Conservation (phyloP, 2,888 invertebrate genomes). For the Acleris literana region DNA sequence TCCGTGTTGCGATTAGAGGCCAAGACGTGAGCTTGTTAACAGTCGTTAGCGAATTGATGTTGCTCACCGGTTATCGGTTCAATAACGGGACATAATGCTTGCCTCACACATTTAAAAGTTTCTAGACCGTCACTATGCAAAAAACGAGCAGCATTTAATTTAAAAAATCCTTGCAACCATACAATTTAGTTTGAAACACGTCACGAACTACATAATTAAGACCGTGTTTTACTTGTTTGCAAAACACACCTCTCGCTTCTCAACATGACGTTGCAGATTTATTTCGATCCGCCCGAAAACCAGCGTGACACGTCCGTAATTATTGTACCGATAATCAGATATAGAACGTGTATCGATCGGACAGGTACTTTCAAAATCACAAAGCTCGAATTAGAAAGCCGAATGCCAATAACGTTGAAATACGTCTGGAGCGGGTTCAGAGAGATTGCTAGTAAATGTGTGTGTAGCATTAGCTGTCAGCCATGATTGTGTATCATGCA, state of each 20-base stretch:
- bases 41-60: conserved; percentile 56
- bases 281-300: conserved; percentile 8
- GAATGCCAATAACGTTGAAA: conserved; percentile 63
- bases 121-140: conserved; percentile 11
- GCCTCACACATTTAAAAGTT: conserved; percentile 38
- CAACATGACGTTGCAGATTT: conserved; percentile 24
- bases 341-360: conserved; percentile 47
- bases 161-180: background rate
- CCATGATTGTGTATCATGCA: conserved; percentile 72
- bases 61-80: conserved; percentile 48
- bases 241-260: background rate
- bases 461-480: conserved; percentile 69
- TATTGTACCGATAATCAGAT: conserved; percentile 67
- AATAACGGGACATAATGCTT: conserved; percentile 48
- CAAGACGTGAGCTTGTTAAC: conserved; percentile 54
- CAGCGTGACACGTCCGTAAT: conserved; percentile 62
- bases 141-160: conserved; percentile 1
- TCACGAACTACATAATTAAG: conserved; percentile 4
- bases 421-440: conserved; percentile 52
- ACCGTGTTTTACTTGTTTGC: conserved; percentile 13
- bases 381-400: conserved; percentile 74
- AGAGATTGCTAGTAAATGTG: conserved; percentile 58
- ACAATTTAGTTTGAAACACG: conserved; percentile 9
- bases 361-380: conserved; percentile 56
- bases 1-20: conserved; percentile 44